These are phyloP conservation scores for Lycocerus yunnanus DNA, from an alignment of 2,888 invertebrate genomes.

Conservation along the genomic window DNA sequence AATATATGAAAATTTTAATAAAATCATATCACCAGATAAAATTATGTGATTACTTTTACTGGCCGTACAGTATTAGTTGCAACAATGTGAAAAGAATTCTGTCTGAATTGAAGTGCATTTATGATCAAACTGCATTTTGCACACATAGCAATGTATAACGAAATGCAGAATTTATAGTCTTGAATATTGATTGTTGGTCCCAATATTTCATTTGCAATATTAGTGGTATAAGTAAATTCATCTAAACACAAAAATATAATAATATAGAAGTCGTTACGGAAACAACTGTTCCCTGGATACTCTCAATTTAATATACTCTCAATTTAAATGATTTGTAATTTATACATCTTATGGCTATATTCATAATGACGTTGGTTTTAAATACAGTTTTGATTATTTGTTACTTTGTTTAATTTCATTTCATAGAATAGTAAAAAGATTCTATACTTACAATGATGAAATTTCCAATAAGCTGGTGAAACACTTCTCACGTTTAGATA, in stretches of 20 bases:
- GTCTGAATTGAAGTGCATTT: neutral
- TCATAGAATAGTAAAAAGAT: too few species aligned
- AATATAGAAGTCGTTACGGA: too few species aligned
- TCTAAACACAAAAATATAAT: too few species aligned
- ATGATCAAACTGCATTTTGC: neutral
- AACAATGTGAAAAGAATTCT: neutral
- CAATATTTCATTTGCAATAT: neutral
- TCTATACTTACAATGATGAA: constrained; percentile 37
- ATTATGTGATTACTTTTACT: neutral
- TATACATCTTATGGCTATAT: too few species aligned
- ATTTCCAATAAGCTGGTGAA: constrained; percentile 32
- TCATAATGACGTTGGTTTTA: too few species aligned
- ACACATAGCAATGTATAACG: constrained; percentile 6
- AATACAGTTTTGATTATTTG: too few species aligned
- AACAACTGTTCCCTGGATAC: too few species aligned
- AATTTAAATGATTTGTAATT: too few species aligned
- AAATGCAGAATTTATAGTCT: neutral
- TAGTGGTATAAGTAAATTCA: neutral
- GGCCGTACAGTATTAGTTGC: neutral
- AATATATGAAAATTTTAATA: neutral
- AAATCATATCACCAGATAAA: neutral
- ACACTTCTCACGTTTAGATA: neutral
- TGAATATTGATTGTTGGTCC: neutral
- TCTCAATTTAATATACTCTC: too few species aligned
- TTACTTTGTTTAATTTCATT: too few species aligned